A percentile compares a stretch with the other conserved stretches of the same genome.
Evolutionary conservation across 2,888 invertebrate genomes (phyloP).

Genomic region (Drosophila borealis): DNA sequence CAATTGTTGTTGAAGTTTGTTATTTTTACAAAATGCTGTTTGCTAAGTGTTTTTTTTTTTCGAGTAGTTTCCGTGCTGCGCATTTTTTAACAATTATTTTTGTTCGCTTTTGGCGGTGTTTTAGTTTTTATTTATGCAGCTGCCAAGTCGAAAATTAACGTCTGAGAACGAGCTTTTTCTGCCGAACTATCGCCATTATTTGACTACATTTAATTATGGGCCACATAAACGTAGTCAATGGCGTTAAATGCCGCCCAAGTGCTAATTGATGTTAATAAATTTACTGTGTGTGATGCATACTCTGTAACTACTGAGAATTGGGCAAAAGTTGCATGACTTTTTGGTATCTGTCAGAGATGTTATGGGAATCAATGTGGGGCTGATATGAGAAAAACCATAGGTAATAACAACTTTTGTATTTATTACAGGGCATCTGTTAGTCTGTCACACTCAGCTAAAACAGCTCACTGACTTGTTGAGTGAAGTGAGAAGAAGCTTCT

Average conservation of each 20-base stretch:
- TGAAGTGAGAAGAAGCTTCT: constrained; percentile 25
- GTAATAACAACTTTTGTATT: too few species aligned
- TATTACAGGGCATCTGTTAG: too few species aligned
- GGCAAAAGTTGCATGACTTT: too few species aligned
- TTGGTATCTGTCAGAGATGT: too few species aligned
- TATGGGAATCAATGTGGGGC: too few species aligned
- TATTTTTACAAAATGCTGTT: constrained; percentile 61
- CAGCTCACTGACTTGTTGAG: neutral
- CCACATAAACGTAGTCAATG: constrained; percentile 40
- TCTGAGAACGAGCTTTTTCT: constrained; percentile 37
- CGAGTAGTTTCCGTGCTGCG: constrained; percentile 34
- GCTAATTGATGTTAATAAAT: constrained; percentile 49
- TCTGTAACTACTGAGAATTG: neutral
- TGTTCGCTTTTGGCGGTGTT: constrained; percentile 22
- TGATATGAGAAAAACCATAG: too few species aligned
- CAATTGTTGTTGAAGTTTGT: constrained; percentile 65
- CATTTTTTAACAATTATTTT: constrained; percentile 35
- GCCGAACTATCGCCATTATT: constrained; percentile 38
- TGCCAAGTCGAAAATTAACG: constrained; percentile 47
- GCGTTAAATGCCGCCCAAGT: constrained; percentile 49
- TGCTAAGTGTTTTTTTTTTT: constrained; percentile 42
- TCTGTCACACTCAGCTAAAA: too few species aligned
- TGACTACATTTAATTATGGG: constrained; percentile 52
- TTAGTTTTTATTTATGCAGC: constrained; percentile 66
- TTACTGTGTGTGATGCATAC: constrained; percentile 5